phyloP scores from a whole-genome alignment of 2,797 vertebrate species.

The Aldrovandia affinis region DNA sequence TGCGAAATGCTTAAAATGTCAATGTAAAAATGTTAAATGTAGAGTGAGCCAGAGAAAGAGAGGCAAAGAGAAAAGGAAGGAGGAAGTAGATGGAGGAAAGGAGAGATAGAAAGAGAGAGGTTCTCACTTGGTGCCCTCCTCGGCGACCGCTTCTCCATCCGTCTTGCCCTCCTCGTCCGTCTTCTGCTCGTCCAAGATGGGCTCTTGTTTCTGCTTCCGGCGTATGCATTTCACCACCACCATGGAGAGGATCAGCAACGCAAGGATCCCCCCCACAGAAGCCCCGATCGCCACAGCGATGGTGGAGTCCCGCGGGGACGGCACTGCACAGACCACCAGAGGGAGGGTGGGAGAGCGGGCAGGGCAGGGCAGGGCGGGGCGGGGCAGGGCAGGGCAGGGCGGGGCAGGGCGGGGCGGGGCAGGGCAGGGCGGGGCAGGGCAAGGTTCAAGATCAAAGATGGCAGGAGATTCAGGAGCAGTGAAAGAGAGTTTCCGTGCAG shows the following conservation, averaged over 20 bases:
- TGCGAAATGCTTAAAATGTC: too few relatives aligned
- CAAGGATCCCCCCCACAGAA: slow-evolving; percentile 90
- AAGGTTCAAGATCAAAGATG: background rate
- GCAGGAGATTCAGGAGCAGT: background rate
- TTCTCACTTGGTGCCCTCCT: slow-evolving; percentile 90
- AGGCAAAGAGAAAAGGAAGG: slow-evolving; percentile 14
- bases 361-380: background rate
- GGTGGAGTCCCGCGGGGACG: slow-evolving; percentile 89
- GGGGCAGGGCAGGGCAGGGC: background rate
- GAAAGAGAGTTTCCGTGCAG: background rate
- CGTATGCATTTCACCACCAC: slow-evolving; percentile 93
- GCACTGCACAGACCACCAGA: slow-evolving; percentile 65
- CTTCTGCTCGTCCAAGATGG: slow-evolving; percentile 92
- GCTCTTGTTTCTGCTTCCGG: slow-evolving; percentile 90
- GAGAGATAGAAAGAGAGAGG: background rate
- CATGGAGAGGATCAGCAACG: slow-evolving; percentile 92
- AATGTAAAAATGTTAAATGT: too few relatives aligned
- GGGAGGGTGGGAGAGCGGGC: slow-evolving; percentile 15
- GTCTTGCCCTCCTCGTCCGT: slow-evolving; percentile 96
- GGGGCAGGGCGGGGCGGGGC: background rate
- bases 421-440: too few relatives aligned
- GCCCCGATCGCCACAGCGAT: slow-evolving; percentile 93
- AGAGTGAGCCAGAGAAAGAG: slow-evolving; percentile 1
- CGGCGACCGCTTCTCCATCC: slow-evolving; percentile 85
- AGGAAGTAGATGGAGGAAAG: background rate